These are phyloP conservation scores for Punctoribates punctum DNA, from an alignment of 2,888 invertebrate species.

Conservation along the genomic window DNA sequence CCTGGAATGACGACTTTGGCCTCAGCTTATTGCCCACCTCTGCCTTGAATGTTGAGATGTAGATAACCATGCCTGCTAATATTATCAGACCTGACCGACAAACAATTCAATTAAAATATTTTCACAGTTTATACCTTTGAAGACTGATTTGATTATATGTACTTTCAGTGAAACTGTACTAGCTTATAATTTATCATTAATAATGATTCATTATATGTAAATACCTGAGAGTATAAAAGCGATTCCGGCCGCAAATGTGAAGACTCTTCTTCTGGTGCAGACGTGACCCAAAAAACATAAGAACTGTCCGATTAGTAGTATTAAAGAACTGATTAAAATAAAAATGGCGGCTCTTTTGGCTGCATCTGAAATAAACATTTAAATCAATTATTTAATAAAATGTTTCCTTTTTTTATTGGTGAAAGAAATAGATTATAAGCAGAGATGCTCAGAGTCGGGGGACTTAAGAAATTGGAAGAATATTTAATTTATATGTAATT, in stretches of 20 bases:
- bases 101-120: background rate
- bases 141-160: too few relatives aligned
- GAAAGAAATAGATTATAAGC: background rate
- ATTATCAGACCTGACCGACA: conserved; percentile 71
- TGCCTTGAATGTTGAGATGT: conserved; percentile 86
- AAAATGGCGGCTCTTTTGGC: conserved; percentile 80
- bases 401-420: background rate
- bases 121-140: too few relatives aligned
- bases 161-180: too few relatives aligned
- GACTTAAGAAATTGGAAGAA: too few relatives aligned
- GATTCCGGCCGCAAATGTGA: conserved; percentile 79
- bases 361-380: conserved; percentile 64
- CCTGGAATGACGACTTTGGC: conserved; percentile 69
- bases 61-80: conserved; percentile 85
- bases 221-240: conserved; percentile 83
- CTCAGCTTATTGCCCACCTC: conserved; percentile 82
- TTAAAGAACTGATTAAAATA: conserved; percentile 69
- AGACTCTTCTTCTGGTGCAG: conserved; percentile 67
- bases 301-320: conserved; percentile 72
- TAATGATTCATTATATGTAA: too few relatives aligned
- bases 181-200: too few relatives aligned
- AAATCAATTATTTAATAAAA: conserved; percentile 23
- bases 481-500: too few relatives aligned
- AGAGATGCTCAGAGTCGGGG: too few relatives aligned
- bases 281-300: conserved; percentile 77